Evolutionary conservation across 2,797 vertebrate species (phyloP).

Genomic region (Peromyscus attwateri): DNA sequence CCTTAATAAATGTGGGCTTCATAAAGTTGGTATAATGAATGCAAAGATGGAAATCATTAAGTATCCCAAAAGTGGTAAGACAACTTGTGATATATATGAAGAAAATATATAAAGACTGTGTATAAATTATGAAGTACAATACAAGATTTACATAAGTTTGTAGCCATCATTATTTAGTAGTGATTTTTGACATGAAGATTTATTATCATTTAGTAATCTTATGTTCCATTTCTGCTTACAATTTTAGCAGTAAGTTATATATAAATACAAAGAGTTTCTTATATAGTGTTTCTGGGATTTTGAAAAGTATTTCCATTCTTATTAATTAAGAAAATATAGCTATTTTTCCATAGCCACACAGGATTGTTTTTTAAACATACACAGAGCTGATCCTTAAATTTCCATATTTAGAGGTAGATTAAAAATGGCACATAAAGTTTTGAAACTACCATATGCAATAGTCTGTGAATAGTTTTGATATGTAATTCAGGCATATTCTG

Average conservation of each 20-base stretch:
- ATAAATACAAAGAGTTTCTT: neutral
- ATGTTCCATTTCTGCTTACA: conserved; percentile 31
- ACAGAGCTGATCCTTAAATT: neutral
- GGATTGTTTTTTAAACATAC: conserved; percentile 4
- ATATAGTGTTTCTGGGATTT: neutral
- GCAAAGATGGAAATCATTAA: neutral
- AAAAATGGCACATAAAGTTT: neutral
- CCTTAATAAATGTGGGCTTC: conserved; percentile 43
- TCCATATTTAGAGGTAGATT: conserved; percentile 17
- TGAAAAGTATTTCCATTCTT: conserved; percentile 32
- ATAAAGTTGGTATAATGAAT: conserved; percentile 41
- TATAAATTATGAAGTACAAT: conserved; percentile 17
- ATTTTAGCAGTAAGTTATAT: conserved; percentile 31
- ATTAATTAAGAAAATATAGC: conserved; percentile 17
- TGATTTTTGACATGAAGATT: neutral
- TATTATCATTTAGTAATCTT: conserved; percentile 37
- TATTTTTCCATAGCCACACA: conserved; percentile 31
- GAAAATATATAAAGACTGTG: conserved; percentile 4
- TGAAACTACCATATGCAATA: neutral
- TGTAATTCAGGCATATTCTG: conserved; percentile 19
- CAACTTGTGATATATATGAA: conserved; percentile 25
- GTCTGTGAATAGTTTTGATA: neutral
- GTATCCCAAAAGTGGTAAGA: conserved; percentile 40
- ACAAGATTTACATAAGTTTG: conserved; percentile 21
- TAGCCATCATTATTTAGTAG: conserved; percentile 23